Evolutionary conservation across 2,888 invertebrate genomes (phyloP).

Genomic region (Polymixis lichenea): DNA sequence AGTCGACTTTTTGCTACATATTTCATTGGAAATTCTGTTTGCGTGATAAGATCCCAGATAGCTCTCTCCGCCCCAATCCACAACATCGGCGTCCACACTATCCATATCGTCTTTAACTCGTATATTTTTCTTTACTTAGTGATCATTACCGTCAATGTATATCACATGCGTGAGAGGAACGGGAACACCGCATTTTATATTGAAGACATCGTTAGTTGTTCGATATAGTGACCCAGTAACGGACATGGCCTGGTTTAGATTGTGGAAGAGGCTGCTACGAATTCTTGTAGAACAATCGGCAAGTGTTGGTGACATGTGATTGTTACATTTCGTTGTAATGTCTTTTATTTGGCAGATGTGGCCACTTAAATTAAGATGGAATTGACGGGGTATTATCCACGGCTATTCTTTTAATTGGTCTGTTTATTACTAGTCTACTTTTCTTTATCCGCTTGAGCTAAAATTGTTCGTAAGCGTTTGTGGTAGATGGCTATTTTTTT

Average conservation of each 20-base stretch:
- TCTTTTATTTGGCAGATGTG: slow-evolving; percentile 51
- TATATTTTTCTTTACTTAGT: slow-evolving; percentile 47
- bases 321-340: slow-evolving; percentile 38
- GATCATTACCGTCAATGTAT: slow-evolving; percentile 66
- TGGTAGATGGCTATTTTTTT: background rate
- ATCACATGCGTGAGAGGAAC: slow-evolving; percentile 55
- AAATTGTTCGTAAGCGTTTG: slow-evolving; percentile 30
- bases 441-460: slow-evolving; percentile 16
- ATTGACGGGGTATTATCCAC: slow-evolving; percentile 17
- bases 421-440: slow-evolving; percentile 34
- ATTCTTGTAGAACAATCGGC: slow-evolving; percentile 67
- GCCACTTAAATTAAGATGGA: slow-evolving; percentile 31
- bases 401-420: slow-evolving; percentile 36
- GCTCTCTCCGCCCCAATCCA: slow-evolving; percentile 77
- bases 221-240: slow-evolving; percentile 75
- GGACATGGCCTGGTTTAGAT: slow-evolving; percentile 77
- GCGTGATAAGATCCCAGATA: slow-evolving; percentile 75
- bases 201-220: slow-evolving; percentile 56
- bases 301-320: slow-evolving; percentile 60
- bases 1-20: slow-evolving; percentile 75
- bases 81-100: slow-evolving; percentile 59
- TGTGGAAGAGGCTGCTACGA: slow-evolving; percentile 47
- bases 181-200: slow-evolving; percentile 42
- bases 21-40: slow-evolving; percentile 85
- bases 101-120: slow-evolving; percentile 67